Evolutionary conservation across 2,113 vertebrate genomes (phyloP).

Genomic region (Patagioenas fasciata): DNA sequence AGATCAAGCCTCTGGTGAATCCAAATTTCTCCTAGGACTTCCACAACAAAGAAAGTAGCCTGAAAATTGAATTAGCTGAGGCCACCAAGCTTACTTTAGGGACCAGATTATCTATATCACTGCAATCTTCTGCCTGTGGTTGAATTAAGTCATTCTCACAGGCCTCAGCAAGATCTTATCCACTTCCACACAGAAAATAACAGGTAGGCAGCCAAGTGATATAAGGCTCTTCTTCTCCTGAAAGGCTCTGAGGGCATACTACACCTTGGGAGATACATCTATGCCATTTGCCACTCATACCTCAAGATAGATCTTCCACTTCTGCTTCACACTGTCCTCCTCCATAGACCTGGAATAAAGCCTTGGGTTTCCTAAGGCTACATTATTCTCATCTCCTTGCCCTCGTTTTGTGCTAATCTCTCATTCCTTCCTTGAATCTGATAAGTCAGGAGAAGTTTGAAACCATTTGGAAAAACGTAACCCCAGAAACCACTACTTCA

Average conservation of each 20-base stretch:
- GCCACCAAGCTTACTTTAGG: constrained; percentile 28
- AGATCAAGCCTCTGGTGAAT: neutral
- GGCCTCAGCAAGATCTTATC: constrained; percentile 1
- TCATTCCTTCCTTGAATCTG: neutral
- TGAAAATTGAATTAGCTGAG: constrained; percentile 6
- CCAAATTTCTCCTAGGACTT: neutral
- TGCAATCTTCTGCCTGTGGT: constrained; percentile 1
- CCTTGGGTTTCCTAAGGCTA: neutral
- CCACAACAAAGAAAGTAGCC: neutral
- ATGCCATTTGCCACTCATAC: neutral
- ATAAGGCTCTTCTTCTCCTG: neutral
- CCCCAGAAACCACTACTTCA: neutral
- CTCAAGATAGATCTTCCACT: neutral
- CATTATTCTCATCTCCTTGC: neutral
- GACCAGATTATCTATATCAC: neutral
- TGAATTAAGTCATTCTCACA: neutral
- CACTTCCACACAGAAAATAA: neutral
- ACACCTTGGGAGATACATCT: neutral
- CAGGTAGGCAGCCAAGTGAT: neutral
- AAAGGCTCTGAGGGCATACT: neutral
- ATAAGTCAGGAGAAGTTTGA: neutral
- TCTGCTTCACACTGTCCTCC: neutral
- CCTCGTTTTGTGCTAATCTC: neutral
- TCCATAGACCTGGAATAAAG: neutral
- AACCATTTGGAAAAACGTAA: neutral